phyloP scores from a whole-genome alignment of 2,888 invertebrate species.

The Teleiodes luculella region DNA sequence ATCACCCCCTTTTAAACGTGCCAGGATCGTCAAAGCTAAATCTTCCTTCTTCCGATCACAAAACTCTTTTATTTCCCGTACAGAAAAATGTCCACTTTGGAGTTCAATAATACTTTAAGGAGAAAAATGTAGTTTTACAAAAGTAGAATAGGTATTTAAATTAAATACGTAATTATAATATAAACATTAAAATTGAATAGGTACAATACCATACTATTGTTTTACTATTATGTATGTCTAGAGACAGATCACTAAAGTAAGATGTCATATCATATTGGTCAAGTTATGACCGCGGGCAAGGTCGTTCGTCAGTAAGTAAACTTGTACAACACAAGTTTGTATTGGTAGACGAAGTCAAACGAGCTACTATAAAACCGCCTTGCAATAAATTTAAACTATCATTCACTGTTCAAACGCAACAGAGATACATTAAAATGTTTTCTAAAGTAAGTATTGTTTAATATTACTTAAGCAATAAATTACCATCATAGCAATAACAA shows the following conservation, averaged over 20 bases:
- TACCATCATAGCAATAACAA: not conserved
- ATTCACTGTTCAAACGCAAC: slow-evolving; percentile 36
- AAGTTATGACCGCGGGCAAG: slow-evolving; percentile 40
- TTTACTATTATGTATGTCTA: no score
- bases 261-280: no score
- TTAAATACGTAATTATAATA: no score
- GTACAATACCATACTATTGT: no score
- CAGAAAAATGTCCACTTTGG: slow-evolving; percentile 10
- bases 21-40: not conserved
- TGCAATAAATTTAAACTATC: slow-evolving; percentile 21
- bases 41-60: not conserved
- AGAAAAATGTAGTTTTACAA: no score
- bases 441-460: slow-evolving; percentile 48
- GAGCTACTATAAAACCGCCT: slow-evolving; percentile 35
- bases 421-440: slow-evolving; percentile 47
- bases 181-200: no score
- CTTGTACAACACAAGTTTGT: not conserved
- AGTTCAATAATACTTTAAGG: not conserved
- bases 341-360: slow-evolving; percentile 22
- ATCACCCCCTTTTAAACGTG: not conserved
- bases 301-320: slow-evolving; percentile 29
- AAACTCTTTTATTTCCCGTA: slow-evolving; percentile 4
- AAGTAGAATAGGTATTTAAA: no score
- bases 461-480: not conserved
- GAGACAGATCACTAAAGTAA: no score